Evolutionary conservation across 2,888 invertebrate species (phyloP), one percentile per base, ranked within the genome.

Genomic region (Zele albiditarsus): DNA sequence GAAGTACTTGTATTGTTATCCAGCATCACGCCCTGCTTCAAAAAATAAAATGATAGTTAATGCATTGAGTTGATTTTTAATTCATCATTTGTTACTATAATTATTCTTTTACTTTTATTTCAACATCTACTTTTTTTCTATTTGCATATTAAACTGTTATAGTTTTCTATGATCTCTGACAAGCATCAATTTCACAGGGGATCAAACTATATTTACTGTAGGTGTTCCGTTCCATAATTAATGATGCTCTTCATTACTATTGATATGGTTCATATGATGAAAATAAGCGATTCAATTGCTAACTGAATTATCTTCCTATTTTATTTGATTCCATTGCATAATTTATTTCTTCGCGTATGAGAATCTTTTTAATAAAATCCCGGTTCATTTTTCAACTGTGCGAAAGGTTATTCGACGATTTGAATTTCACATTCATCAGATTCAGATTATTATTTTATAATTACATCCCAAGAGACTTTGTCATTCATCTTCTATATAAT

Each of bases 1-100:
- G 92, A 91, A 86, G 92, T 91, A 87, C 93, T 92, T 91, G 93
- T 92, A 84, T 90, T 92, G 87, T 93, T 94, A 85, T 94, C 94
- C 89, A 94, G 83, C 80, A 90, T 89, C 81, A 92, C 89, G 82
- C 91, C 91, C 92, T 92, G 90, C 81, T 88, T 85, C 78, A 85
- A 81, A 73, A 60, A 77, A 57, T 66, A 46, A 66, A 63, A 69
- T 60, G 66, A 53, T 67, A 66, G n/a, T 69, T 27, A 71, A 14
- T 25, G 10, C 12, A 46, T 58, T 27, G n/a, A 23, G 10, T 27
- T 49, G 6, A 16, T 68, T 75, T 23, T 16, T 58, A 33, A 42
- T 63, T 58, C 31, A 23, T 66, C 66, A 72, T 57, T 62, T 72
- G 31, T n/a, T 3, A 58, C 38, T 49, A 20, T 2, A n/a, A 6